Base-by-base conservation (phyloP, 1,140 invertebrate species). In the Onthophagus taurus region DNA sequence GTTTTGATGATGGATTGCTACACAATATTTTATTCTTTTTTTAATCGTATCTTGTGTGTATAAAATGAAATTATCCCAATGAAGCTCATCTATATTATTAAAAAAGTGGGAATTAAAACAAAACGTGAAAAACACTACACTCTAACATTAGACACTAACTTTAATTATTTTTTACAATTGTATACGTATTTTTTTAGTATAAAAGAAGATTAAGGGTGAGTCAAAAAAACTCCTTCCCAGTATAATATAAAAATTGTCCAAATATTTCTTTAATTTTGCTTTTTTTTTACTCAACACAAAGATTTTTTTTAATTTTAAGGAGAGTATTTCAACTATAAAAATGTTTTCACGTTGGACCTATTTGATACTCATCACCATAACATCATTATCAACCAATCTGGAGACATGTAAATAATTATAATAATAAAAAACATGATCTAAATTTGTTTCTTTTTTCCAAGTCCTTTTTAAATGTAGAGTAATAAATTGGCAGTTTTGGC, bases 101-200 rank as follows among this genome's bases (percentile, higher is more conserved):
- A 43, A 44, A 48, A 44, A 24, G 24, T 31, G 17, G 12, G 18
- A 13, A 30, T 13, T 4, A 44, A 24, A 36, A 44, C 23, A 31
- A 33, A 31, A 31, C 9, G 12, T 21, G 14, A 16, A 37, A 23
- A 44, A 51, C n/a, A n/a, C n/a, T n/a, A n/a, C n/a, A 51, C 34
- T 42, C 47, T 50, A 52, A 50, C 14, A 42, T 50, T 54, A 41
- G 29, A 56, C 50, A 43, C 50, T 53, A 49, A 49, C 31, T 38
- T 51, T 45, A 36, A 48, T 44, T 56, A 58, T 56, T 55, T n/a
- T n/a, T 59, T 59, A 59, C 57, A 59, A 57, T 53, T 59, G 57
- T 58, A 57, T 58, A 58, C 48, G 53, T 48, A 37, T 42, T 52
- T 59, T 47, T 21, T 37, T 37, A 37, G 24, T 48, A 58, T 56